These are phyloP conservation scores for Xenentodon cancila DNA, from an alignment of 2,797 vertebrate genomes.

Conservation along the genomic window DNA sequence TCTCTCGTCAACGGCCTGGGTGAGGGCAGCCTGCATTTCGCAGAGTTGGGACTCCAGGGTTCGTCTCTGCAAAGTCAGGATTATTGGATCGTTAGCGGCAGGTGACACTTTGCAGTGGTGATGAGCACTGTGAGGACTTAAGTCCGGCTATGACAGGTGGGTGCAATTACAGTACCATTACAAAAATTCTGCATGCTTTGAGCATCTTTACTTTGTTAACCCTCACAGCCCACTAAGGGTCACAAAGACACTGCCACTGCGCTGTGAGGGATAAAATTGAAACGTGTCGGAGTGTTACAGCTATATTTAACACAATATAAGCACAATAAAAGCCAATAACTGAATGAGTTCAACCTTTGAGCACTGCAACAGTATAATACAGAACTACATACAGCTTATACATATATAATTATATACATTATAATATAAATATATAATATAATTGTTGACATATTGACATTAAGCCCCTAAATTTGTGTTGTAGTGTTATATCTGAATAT, in stretches of 20 bases:
- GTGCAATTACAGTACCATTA: constrained; percentile 36
- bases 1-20: constrained; percentile 85
- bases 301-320: constrained; percentile 3
- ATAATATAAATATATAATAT: no score
- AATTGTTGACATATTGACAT: no score
- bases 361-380: background rate
- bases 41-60: constrained; percentile 82
- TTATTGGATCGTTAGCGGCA: constrained; percentile 31
- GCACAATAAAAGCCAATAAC: background rate
- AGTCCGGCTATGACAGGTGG: constrained; percentile 36
- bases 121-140: background rate
- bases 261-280: background rate
- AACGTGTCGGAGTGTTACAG: no score
- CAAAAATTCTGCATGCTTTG: background rate
- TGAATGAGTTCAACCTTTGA: background rate
- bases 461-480: no score
- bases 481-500: no score
- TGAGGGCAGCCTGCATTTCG: constrained; percentile 83
- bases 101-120: background rate
- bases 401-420: no score
- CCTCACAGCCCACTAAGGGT: no score
- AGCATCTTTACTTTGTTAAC: constrained; percentile 1
- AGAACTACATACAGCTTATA: constrained; percentile 1
- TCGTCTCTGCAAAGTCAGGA: constrained; percentile 57
- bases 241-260: no score